Evolutionary conservation across 2,888 invertebrate species (phyloP).

Genomic region (Drosophila multiciliata): DNA sequence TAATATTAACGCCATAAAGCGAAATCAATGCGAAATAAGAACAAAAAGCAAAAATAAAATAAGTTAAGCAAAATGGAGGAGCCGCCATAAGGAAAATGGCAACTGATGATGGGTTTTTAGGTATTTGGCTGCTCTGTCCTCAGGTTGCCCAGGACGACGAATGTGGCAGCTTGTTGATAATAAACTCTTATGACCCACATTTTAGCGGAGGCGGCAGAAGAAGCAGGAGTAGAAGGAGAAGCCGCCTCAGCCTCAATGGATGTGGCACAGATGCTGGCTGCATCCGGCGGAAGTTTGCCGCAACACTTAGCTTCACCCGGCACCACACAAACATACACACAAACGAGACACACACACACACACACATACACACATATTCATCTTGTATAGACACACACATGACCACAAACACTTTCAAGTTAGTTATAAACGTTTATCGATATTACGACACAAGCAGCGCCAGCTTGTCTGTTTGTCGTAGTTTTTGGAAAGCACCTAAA

Average conservation of each 20-base stretch:
- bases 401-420: conserved; percentile 68
- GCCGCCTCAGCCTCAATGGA: conserved; percentile 29
- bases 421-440: conserved; percentile 80
- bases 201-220: conserved; percentile 4
- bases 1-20: conserved; percentile 74
- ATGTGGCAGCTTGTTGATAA: conserved; percentile 80
- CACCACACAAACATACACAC: conserved; percentile 3
- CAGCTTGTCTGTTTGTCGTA: conserved; percentile 38
- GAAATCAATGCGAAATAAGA: conserved; percentile 64
- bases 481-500: conserved; percentile 33
- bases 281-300: conserved; percentile 77
- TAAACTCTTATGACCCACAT: conserved; percentile 79
- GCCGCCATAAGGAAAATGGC: conserved; percentile 53
- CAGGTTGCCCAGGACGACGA: conserved; percentile 67
- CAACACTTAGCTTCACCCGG: conserved; percentile 50
- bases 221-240: conserved; percentile 15
- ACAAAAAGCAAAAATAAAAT: conserved; percentile 26
- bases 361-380: not conserved
- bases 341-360: not conserved
- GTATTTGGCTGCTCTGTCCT: conserved; percentile 37
- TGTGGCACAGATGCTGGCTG: conserved; percentile 61
- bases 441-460: conserved; percentile 58
- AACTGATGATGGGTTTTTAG: conserved; percentile 41
- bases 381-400: conserved; percentile 15
- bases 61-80: conserved; percentile 8